phyloP scores from a whole-genome alignment of 2,888 invertebrate genomes.

The Myopa tessellatipennis region DNA sequence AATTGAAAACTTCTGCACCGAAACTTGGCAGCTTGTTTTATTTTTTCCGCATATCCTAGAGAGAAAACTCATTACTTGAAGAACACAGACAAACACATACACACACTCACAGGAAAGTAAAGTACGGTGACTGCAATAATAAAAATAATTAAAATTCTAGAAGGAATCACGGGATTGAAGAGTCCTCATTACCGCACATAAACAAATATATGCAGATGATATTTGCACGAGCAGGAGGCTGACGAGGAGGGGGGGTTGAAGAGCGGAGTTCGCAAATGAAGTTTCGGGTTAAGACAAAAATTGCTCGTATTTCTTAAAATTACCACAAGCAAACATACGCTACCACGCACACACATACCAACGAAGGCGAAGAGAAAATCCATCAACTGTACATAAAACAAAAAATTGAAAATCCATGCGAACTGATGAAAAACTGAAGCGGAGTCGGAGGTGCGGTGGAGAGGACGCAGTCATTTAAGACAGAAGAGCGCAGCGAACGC shows the following conservation, averaged over 20 bases:
- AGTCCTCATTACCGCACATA: constrained; percentile 49
- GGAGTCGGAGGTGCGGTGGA: not conserved
- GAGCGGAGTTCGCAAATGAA: constrained; percentile 34
- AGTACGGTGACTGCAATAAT: constrained; percentile 52
- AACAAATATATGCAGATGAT: constrained; percentile 31
- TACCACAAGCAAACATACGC: constrained; percentile 38
- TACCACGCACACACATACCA: not conserved
- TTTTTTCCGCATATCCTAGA: not conserved
- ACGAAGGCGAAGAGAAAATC: constrained; percentile 33
- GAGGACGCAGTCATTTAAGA: constrained; percentile 51
- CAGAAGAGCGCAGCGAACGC: constrained; percentile 23
- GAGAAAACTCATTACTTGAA: constrained; percentile 24
- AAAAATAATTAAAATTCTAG: constrained; percentile 63
- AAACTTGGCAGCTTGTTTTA: not conserved
- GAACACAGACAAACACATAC: not conserved
- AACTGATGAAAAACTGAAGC: constrained; percentile 52
- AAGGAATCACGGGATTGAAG: constrained; percentile 60
- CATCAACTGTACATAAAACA: constrained; percentile 36
- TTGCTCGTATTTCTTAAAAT: constrained; percentile 48
- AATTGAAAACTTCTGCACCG: constrained; percentile 10
- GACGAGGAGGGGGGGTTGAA: constrained; percentile 5
- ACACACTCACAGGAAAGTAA: not conserved
- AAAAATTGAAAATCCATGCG: constrained; percentile 57
- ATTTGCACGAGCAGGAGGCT: not conserved
- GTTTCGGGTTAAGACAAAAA: constrained; percentile 35